These are phyloP conservation scores for Eristalinus sepulchralis DNA, from an alignment of 2,888 invertebrate species.

Conservation along the genomic window DNA sequence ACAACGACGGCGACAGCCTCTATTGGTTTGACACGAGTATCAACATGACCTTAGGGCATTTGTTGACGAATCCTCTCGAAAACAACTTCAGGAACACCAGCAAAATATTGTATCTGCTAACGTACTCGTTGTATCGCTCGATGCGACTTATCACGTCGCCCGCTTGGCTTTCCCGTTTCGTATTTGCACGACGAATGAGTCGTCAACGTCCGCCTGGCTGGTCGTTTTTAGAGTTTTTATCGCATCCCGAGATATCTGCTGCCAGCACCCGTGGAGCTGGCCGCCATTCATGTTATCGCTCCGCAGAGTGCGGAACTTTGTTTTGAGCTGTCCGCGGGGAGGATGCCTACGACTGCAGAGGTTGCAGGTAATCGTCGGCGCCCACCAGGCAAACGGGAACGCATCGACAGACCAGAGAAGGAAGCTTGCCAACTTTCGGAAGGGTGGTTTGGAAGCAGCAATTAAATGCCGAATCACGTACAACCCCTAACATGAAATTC, in stretches of 20 bases:
- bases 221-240: conserved; percentile 6
- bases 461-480: conserved; percentile 65
- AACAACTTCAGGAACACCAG: neutral
- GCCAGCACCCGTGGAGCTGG: neutral
- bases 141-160: conserved; percentile 11
- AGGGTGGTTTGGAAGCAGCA: conserved; percentile 18
- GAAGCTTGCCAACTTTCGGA: neutral
- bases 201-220: neutral
- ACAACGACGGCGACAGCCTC: neutral
- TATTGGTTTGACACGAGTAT: conserved; percentile 23
- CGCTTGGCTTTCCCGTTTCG: conserved; percentile 7
- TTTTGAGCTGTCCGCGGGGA: neutral
- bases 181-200: conserved; percentile 21
- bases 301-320: neutral
- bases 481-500: conserved; percentile 46
- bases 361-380: no score
- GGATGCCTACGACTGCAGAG: neutral
- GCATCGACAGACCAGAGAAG: neutral
- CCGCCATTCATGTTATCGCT: conserved; percentile 10
- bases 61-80: conserved; percentile 17
- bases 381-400: no score
- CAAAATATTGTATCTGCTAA: conserved; percentile 15
- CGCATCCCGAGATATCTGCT: conserved; percentile 7
- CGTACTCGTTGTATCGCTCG: neutral
- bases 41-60: conserved; percentile 11